Conservation (phyloP, 1,140 invertebrate genomes). For the Calliopsis andreniformis region DNA sequence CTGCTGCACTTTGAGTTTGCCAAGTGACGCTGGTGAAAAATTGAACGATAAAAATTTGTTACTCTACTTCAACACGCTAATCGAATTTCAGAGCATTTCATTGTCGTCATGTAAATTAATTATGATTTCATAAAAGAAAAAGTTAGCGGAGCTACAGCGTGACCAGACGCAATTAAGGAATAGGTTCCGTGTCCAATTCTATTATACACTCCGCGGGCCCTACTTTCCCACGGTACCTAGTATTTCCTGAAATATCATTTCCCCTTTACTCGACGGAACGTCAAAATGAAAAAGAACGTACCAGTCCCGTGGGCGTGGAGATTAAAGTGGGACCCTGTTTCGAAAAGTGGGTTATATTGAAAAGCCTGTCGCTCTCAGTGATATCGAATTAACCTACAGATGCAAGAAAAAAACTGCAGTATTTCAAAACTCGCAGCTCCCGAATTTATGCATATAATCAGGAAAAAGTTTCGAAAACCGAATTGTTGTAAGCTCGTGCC, state of each 20-base stretch:
- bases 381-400: constrained; percentile 16
- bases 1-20: too few relatives aligned
- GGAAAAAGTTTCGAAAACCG: constrained; percentile 17
- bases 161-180: not conserved
- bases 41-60: too few relatives aligned
- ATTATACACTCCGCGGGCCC: not conserved
- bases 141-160: not conserved
- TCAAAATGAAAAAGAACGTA: not conserved
- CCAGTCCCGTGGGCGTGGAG: not conserved
- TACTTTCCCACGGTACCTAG: not conserved
- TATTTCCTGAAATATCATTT: constrained; percentile 7
- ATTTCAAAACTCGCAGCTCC: not conserved
- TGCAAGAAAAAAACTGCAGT: not conserved
- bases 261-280: not conserved
- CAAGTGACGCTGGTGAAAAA: not conserved
- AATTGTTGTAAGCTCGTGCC: too few relatives aligned
- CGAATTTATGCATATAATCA: too few relatives aligned
- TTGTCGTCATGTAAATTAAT: too few relatives aligned
- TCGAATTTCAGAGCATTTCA: too few relatives aligned
- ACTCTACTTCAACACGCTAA: too few relatives aligned
- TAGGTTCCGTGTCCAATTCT: not conserved
- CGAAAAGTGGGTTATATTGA: constrained; percentile 12
- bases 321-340: constrained; percentile 30
- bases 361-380: not conserved
- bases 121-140: not conserved